Evolutionary conservation across 2,888 invertebrate species (phyloP).

Genomic region (Blera fallax): DNA sequence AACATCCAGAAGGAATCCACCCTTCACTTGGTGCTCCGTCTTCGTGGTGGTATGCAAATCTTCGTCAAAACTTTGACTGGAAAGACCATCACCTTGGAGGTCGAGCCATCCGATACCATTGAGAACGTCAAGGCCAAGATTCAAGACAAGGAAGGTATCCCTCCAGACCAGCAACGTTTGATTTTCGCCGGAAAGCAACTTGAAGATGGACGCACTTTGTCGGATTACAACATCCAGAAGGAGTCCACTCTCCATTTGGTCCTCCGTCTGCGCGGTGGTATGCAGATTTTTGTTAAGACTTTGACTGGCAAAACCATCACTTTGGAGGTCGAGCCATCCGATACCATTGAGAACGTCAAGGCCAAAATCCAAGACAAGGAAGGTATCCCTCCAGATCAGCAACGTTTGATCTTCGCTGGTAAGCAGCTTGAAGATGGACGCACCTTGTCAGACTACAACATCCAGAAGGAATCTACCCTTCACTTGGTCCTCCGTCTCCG

Average conservation of each 20-base stretch:
- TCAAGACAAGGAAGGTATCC: conserved; percentile 77
- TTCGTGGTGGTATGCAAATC: conserved; percentile 88
- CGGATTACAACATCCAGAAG: conserved; percentile 78
- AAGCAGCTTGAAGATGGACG: conserved; percentile 73
- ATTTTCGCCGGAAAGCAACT: conserved; percentile 77
- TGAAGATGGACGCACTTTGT: conserved; percentile 77
- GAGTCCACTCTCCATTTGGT: conserved; percentile 77
- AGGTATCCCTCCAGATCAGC: conserved; percentile 75
- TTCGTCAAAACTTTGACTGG: conserved; percentile 77
- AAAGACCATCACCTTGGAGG: conserved; percentile 75
- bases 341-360: conserved; percentile 74
- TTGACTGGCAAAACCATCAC: conserved; percentile 74
- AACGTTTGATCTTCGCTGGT: conserved; percentile 74
- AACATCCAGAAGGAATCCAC: conserved; percentile 97
- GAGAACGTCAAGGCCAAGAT: conserved; percentile 77
- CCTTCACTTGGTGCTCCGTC: conserved; percentile 91
- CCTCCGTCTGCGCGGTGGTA: conserved; percentile 75
- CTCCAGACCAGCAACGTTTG: conserved; percentile 77
- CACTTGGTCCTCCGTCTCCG: conserved; percentile 75
- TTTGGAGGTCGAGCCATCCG: conserved; percentile 74
- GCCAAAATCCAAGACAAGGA: conserved; percentile 75
- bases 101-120: conserved; percentile 75
- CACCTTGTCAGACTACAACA: conserved; percentile 85
- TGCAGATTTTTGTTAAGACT: conserved; percentile 75
- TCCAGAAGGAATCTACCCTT: conserved; percentile 87